These are phyloP conservation scores for Deladenus siricidicola DNA, from an alignment of 2,888 invertebrate species.

Conservation along the genomic window DNA sequence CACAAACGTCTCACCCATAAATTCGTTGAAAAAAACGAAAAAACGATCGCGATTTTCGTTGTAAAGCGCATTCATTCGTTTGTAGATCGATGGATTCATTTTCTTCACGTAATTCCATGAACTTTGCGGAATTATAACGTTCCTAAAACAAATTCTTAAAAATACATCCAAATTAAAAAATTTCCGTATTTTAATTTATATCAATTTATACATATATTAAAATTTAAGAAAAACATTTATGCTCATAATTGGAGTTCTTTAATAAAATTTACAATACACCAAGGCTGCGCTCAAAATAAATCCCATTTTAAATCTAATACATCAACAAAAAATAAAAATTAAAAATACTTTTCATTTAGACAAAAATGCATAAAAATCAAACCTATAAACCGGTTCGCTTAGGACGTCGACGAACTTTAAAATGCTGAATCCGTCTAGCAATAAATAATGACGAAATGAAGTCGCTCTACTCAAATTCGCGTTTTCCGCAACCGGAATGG, in stretches of 20 bases:
- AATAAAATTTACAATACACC: no score
- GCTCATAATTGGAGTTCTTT: no score
- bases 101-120: conserved; percentile 55
- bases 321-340: no score
- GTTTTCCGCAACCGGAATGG: conserved; percentile 18
- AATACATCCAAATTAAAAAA: no score
- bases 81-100: conserved; percentile 77
- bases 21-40: conserved; percentile 90
- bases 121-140: conserved; percentile 39
- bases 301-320: no score
- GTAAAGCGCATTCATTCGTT: conserved; percentile 74
- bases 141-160: no score
- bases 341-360: no score
- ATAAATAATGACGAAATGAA: conserved; percentile 27
- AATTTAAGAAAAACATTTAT: no score
- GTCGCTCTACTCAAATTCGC: conserved; percentile 18
- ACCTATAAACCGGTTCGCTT: conserved; percentile 37
- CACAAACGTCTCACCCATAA: conserved; percentile 81
- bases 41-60: conserved; percentile 61
- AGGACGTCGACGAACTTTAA: conserved; percentile 43
- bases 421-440: conserved; percentile 35
- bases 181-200: no score
- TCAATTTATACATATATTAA: no score
- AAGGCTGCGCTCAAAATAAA: no score
- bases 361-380: no score